Base-by-base conservation (phyloP, 1,140 invertebrate genomes). In the Euwallacea fornicatus region DNA sequence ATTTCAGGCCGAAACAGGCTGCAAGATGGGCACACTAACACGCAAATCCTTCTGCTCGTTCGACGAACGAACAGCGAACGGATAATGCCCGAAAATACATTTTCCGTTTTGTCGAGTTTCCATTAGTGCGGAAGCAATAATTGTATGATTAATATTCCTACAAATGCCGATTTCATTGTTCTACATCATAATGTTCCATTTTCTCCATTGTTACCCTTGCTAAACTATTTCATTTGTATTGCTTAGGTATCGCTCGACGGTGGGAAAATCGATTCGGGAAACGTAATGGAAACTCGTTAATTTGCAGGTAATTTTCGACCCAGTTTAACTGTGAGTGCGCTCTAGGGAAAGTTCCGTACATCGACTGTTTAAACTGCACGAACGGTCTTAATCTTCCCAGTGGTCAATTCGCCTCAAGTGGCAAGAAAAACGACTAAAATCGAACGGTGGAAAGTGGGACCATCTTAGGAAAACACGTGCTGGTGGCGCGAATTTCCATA, bases 101-200 rank as follows among this genome's bases (percentile, higher is more conserved):
- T 66, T 58, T 58, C 65, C 47, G 61, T 69, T 68, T 53, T 60
- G n/a, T 21, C 42, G 56, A 42, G 43, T 71, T 71, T 71, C 69
- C 69, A 71, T 71, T 71, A 71, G 63, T 59, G 56, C 59, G 42
- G 53, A 71, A 53, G 69, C 67, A 69, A 69, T 71, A 71, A 71
- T 71, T 71, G 58, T 71, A 66, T 71, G 69, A 71, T 71, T 71
- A 71, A 71, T 71, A 65, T 62, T 58, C 67, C 69, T 50, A 1
- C 21, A 60, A 66, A 71, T 65, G 62, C 69, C 69, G 62, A 65
- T 65, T 64, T 9, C 56, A 71, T 71, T 71, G 69, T 71, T 65
- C 44, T 43, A 11, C 54, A 21, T 50, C 15, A 69, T 60, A 69
- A 69, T 69, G 67, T 62, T 62, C 67, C 67, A 69, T 69, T 69